Evolutionary conservation across 2,797 vertebrate genomes (phyloP), one percentile per base, ranked within the genome.

Genomic region (Tinamus major): DNA sequence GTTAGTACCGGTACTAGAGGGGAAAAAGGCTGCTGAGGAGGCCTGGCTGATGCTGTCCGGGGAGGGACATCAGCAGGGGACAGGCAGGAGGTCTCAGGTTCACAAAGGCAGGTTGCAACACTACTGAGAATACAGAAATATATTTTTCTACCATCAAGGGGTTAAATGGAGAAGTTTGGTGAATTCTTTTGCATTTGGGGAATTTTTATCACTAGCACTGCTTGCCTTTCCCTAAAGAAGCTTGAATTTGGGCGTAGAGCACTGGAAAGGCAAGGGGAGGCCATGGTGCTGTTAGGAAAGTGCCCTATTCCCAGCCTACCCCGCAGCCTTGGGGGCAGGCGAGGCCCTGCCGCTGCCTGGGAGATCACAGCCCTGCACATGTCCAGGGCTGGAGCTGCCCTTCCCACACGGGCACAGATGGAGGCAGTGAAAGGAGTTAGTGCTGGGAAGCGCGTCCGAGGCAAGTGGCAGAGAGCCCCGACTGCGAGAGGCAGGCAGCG

Each of bases 271-370:
- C 53, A 55, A 2, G 3, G 9, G 35, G 41, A 12, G 46, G 3
- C 41, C 0, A 0, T 0, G 16, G 18, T 31, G 16, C 70, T 61
- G 23, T 0, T 3, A 76, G 59, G 21, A 53, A 29, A 16, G 0
- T 19, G 29, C 29, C 4, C 63, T 48, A 23, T 0, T 2, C 8
- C 27, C 61, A 87, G 37, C 53, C 13, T 41, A 33, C 12, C 29
- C 31, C 26, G 42, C 48, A 46, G 37, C 37, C 55, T 27, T 67
- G 72, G 48, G 49, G 51, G 42, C 72, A 29, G 35, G 42, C 84
- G 59, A 35, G 21, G 26, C 68, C 79, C 71, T 55, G 14, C 75
- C 11, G 0, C 53, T 1, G 18, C 15, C 53, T 27, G 12, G 0
- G 20, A 65, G 27, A 15, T 37, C n/a, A 29, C 16, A 9, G 55